Evolutionary conservation across 2,888 invertebrate genomes (phyloP), one percentile per base, ranked within the genome.

Genomic region (Helobdella robusta): DNA sequence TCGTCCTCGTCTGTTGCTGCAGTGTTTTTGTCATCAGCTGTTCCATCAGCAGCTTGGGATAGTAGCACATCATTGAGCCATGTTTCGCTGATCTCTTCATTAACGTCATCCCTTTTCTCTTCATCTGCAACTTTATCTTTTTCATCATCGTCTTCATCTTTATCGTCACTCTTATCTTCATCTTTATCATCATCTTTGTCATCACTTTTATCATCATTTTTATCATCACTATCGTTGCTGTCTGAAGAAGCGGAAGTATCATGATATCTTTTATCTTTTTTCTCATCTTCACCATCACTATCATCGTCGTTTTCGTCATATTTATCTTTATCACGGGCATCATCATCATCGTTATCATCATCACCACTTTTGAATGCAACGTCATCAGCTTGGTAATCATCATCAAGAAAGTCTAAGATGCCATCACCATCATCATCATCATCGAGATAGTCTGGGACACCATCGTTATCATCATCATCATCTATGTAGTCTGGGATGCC

Each of bases 281-380:
- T 65, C 18, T 68, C 68, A 61, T 64, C 56, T 35, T 66, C 69
- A 66, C 68, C 68, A 18, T 65, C 64, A 64, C 65, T 68, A 58
- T 60, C 54, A 62, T 67, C 68, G 30, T 63, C 66, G 66, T 66
- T 68, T 18, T 23, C 28, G 66, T 15, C 46, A 28, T n/a, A 2
- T 3, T 25, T 28, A 25, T 15, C 35, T 32, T 30, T 1, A 28
- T 59, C 44, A 3, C 4, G 11, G n/a, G 23, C 28, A 48, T 35
- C 46, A 32, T 72, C 68, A 40, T 75, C 74, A 15, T 69, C 54
- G 59, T 72, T 65, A 46, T 66, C 44, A 54, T 69, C 35, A 44
- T 74, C 73, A 25, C 74, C 69, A 35, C 73, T 73, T 20, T 72
- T 73, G 46, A 76, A 73, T 0, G 75, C 77, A 66, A 76, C 75